Evolutionary conservation across 2,888 invertebrate genomes (phyloP).

Genomic region (Drosophila stalkeri): DNA sequence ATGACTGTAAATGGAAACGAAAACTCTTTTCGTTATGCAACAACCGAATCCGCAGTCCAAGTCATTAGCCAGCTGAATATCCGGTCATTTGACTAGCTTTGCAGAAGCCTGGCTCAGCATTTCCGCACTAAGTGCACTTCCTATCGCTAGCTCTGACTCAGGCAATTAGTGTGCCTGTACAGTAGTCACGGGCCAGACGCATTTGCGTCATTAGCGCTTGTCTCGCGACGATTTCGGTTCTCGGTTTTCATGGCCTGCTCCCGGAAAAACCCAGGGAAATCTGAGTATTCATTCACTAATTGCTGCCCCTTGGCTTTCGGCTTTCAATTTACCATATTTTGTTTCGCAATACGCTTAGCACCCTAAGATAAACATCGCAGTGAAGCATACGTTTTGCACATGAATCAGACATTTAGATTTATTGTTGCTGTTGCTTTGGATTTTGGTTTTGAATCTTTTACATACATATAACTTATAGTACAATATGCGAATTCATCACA

Average conservation of each 20-base stretch:
- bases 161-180: constrained; percentile 61
- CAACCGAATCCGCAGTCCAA: constrained; percentile 30
- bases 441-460: constrained; percentile 33
- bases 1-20: constrained; percentile 16
- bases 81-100: constrained; percentile 74
- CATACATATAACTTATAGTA: constrained; percentile 47
- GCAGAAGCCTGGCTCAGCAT: constrained; percentile 69
- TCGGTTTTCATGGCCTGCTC: constrained; percentile 58
- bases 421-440: constrained; percentile 67
- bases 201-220: constrained; percentile 72
- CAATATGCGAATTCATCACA: constrained; percentile 50
- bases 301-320: constrained; percentile 61
- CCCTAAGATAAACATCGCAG: constrained; percentile 16
- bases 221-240: constrained; percentile 1
- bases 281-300: constrained; percentile 67
- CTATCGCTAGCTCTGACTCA: constrained; percentile 57
- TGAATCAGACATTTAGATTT: constrained; percentile 76
- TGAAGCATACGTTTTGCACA: constrained; percentile 60
- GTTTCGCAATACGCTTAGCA: constrained; percentile 62
- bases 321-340: constrained; percentile 69
- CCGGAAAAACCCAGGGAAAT: constrained; percentile 75
- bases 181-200: constrained; percentile 64
- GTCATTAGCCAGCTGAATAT: constrained; percentile 67
- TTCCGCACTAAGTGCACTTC: constrained; percentile 74
- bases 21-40: constrained; percentile 52